Evolutionary conservation across 2,797 vertebrate genomes (phyloP).

Genomic region (Aldrovandia affinis): DNA sequence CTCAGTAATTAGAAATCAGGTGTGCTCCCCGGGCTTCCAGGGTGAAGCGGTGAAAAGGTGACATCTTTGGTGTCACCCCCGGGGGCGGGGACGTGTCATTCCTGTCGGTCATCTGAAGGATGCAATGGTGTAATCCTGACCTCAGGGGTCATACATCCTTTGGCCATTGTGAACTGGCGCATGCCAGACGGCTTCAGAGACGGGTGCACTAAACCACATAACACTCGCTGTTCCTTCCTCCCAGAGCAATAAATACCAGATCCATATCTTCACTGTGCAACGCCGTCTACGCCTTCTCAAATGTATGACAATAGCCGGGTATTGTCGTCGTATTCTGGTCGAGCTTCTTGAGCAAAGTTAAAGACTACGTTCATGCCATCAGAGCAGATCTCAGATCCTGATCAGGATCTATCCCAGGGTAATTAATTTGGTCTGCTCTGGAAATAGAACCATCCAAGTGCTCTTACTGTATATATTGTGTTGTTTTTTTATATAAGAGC

Average conservation of each 20-base stretch:
- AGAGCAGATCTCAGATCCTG: background rate
- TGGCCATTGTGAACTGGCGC: background rate
- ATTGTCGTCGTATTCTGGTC: background rate
- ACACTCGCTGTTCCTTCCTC: background rate
- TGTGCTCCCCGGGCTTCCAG: background rate
- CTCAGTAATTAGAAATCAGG: background rate
- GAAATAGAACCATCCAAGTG: background rate
- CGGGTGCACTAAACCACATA: background rate
- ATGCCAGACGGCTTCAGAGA: background rate
- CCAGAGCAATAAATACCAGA: slow-evolving; percentile 1
- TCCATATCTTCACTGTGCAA: background rate
- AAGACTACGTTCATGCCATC: background rate
- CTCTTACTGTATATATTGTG: too few relatives aligned
- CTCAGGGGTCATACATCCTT: background rate
- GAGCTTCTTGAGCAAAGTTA: background rate
- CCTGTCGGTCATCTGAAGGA: background rate
- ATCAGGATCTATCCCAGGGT: background rate
- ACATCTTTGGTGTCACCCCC: background rate
- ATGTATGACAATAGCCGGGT: background rate
- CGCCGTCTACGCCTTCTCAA: background rate
- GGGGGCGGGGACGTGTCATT: background rate
- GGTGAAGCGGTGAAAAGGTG: background rate
- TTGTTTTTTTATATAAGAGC: too few relatives aligned
- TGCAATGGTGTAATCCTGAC: background rate
- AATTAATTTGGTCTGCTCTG: background rate